Percentiles rank a stretch among this genome's conserved stretches.
Conservation (phyloP, 2,888 invertebrate genomes). For the Helicoverpa assulta region DNA sequence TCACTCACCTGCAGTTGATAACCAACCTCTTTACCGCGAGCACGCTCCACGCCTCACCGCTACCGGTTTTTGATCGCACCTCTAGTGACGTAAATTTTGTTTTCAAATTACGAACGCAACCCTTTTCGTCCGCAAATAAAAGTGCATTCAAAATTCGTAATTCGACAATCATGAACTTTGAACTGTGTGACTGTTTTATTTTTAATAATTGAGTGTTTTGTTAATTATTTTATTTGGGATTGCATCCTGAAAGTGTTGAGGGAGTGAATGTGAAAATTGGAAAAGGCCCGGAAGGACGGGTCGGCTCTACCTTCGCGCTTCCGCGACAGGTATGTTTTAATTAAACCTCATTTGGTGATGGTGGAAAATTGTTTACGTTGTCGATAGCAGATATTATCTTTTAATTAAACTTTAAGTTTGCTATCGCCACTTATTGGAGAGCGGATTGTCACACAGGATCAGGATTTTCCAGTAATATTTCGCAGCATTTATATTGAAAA, state of each 20-base stretch:
- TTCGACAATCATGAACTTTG: conserved; percentile 50
- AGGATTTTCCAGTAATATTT: conserved; percentile 37
- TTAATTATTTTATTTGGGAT: conserved; percentile 47
- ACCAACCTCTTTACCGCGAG: conserved; percentile 77
- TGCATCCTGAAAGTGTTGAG: conserved; percentile 55
- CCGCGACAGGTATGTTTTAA: conserved; percentile 78
- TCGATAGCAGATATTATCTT: conserved; percentile 18
- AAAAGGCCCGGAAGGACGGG: conserved; percentile 80
- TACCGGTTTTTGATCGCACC: conserved; percentile 61
- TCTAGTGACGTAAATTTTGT: conserved; percentile 55
- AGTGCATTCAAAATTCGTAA: conserved; percentile 42
- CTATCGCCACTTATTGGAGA: conserved; percentile 23
- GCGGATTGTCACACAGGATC: conserved; percentile 24
- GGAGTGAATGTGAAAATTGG: conserved; percentile 81
- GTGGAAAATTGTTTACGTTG: conserved; percentile 55
- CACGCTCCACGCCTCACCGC: conserved; percentile 72
- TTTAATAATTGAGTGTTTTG: conserved; percentile 55
- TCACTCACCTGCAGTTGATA: conserved; percentile 80
- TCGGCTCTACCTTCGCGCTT: conserved; percentile 76
- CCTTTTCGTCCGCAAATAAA: conserved; percentile 50
- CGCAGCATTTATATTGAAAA: conserved; percentile 23
- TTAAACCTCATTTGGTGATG: conserved; percentile 27
- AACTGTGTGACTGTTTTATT: conserved; percentile 56
- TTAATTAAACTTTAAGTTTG: conserved; percentile 29
- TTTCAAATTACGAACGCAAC: conserved; percentile 38